Percentiles rank a stretch among this genome's conserved stretches.
Conservation (phyloP, 2,797 vertebrate species). For the Danio tinwini region DNA sequence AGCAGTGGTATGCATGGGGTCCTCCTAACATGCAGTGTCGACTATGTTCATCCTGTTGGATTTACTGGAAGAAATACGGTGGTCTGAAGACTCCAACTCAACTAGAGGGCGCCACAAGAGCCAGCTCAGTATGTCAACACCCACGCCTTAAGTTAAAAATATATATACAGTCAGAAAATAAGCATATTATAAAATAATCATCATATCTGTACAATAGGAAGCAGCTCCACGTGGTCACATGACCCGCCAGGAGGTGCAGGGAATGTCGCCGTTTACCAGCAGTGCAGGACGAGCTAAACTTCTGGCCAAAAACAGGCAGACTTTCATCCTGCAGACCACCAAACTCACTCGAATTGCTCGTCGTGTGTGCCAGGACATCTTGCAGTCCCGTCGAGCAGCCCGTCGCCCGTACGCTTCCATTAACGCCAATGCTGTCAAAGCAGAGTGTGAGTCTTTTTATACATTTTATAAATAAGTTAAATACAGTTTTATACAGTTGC, state of each 20-base stretch:
- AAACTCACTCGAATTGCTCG: slow-evolving; percentile 92
- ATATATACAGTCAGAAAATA: neutral
- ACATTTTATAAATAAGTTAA: too few species aligned
- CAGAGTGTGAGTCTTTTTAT: slow-evolving; percentile 83
- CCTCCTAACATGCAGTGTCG: slow-evolving; percentile 97
- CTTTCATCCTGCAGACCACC: slow-evolving; percentile 93
- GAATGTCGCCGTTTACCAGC: slow-evolving; percentile 89
- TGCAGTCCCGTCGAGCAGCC: slow-evolving; percentile 90
- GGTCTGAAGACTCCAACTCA: slow-evolving; percentile 95
- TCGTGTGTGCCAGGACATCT: slow-evolving; percentile 90
- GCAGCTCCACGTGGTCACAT: slow-evolving; percentile 83
- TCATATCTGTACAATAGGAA: slow-evolving; percentile 68
- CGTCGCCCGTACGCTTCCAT: slow-evolving; percentile 92
- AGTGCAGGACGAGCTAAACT: slow-evolving; percentile 92
- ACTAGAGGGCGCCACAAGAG: slow-evolving; percentile 88
- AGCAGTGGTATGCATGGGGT: slow-evolving; percentile 97
- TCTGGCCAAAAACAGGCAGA: slow-evolving; percentile 93
- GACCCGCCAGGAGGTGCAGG: slow-evolving; percentile 90
- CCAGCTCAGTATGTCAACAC: slow-evolving; percentile 79
- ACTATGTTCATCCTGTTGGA: slow-evolving; percentile 94
- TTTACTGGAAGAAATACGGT: slow-evolving; percentile 97
- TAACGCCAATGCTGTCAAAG: slow-evolving; percentile 93
- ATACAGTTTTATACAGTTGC: neutral
- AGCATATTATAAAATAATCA: neutral
- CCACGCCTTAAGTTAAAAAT: neutral